Conservation (phyloP, 2,797 vertebrate species). For the Psittacula derbiana region DNA sequence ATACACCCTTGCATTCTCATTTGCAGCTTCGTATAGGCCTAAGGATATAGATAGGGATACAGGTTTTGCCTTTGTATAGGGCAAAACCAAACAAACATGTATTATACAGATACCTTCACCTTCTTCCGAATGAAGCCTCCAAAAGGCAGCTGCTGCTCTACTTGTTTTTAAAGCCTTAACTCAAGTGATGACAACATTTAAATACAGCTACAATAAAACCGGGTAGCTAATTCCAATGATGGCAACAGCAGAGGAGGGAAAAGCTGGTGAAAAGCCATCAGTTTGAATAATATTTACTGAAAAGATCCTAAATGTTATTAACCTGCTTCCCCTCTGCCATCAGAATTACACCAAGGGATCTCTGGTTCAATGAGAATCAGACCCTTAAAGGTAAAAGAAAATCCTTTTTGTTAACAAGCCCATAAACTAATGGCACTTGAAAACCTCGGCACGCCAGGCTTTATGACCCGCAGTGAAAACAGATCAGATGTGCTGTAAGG, state of each 20-base stretch:
- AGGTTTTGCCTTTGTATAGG: no score
- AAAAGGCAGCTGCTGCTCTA: neutral
- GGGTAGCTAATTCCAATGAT: neutral
- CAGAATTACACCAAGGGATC: neutral
- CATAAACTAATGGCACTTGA: conserved; percentile 17
- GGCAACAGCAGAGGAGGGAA: neutral
- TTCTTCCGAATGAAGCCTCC: neutral
- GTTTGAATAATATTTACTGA: neutral
- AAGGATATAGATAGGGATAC: neutral
- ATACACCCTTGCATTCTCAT: neutral
- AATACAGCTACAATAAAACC: neutral
- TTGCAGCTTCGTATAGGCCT: neutral
- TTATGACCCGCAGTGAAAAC: neutral
- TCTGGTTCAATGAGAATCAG: neutral
- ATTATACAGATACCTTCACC: neutral
- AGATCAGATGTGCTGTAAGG: neutral
- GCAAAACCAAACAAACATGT: neutral
- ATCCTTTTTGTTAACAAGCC: conserved; percentile 23
- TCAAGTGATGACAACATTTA: neutral
- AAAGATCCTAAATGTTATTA: neutral
- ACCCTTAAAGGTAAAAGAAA: conserved; percentile 13
- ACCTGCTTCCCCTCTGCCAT: neutral
- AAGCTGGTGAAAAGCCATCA: neutral
- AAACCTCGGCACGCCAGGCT: neutral
- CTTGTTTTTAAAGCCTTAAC: neutral